These are phyloP conservation scores for Excalfactoria chinensis DNA, from an alignment of 2,113 vertebrate genomes.

Conservation along the genomic window DNA sequence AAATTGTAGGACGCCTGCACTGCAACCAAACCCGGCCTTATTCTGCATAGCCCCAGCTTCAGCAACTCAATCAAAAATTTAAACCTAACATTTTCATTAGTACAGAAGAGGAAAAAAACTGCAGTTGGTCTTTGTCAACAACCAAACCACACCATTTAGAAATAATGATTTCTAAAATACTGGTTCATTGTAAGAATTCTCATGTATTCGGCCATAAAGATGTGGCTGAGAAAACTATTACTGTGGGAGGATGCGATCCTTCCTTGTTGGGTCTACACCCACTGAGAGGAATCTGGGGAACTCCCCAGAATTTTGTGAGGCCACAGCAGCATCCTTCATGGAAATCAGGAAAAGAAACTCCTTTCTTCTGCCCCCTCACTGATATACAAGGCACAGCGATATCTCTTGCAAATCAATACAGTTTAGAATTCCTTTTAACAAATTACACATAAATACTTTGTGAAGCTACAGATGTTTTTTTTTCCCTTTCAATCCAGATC, in stretches of 20 bases:
- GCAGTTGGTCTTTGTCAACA: not conserved
- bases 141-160: accelerated
- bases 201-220: not conserved
- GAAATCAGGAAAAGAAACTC: not conserved
- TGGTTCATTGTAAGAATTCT: not conserved
- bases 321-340: not conserved
- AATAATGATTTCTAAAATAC: not conserved
- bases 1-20: not conserved
- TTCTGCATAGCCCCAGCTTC: not conserved
- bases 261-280: not conserved
- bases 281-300: not conserved
- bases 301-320: not conserved
- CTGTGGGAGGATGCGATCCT: not conserved
- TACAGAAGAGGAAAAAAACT: not conserved
- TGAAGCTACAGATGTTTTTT: not conserved
- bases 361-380: not conserved
- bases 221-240: not conserved
- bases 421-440: not conserved
- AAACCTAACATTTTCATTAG: not conserved
- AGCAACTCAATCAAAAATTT: not conserved
- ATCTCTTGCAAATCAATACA: not conserved
- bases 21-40: not conserved
- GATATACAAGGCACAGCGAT: not conserved
- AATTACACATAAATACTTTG: not conserved
- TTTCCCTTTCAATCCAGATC: not conserved